These are phyloP conservation scores for Trematocara caparti DNA, from an alignment of 2,797 vertebrate genomes.

Conservation along the genomic window DNA sequence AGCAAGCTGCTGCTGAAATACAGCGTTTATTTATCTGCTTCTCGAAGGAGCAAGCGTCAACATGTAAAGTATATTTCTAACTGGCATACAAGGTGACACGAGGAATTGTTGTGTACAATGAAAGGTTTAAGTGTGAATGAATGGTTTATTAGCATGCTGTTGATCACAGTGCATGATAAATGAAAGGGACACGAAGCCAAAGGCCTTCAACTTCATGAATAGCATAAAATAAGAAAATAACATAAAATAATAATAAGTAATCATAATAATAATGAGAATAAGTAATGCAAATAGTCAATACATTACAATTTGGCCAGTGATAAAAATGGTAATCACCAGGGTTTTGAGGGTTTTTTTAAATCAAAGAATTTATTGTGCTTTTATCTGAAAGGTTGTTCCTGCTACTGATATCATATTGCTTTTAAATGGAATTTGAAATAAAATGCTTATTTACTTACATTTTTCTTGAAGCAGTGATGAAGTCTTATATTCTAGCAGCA, in stretches of 20 bases:
- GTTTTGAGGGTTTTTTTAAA: fast-evolving
- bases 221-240: neutral
- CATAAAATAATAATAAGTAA: neutral
- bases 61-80: constrained; percentile 18
- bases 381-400: neutral
- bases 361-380: neutral
- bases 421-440: neutral
- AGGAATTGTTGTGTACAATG: neutral
- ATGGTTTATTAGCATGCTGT: neutral
- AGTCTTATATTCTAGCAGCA: neutral
- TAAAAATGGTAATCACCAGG: neutral
- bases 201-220: neutral
- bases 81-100: neutral
- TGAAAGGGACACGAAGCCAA: neutral
- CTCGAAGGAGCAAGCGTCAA: constrained; percentile 42
- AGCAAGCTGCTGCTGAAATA: constrained; percentile 62
- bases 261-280: neutral
- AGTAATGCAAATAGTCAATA: neutral
- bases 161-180: neutral
- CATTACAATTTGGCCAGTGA: neutral
- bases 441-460: neutral
- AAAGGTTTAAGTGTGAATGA: neutral
- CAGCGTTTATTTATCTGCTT: constrained; percentile 60
- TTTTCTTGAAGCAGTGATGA: neutral
- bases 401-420: neutral